Percentiles rank a stretch among this genome's conserved stretches.
phyloP scores from a whole-genome alignment of 1,140 invertebrate species.

The Melitaea cinxia region DNA sequence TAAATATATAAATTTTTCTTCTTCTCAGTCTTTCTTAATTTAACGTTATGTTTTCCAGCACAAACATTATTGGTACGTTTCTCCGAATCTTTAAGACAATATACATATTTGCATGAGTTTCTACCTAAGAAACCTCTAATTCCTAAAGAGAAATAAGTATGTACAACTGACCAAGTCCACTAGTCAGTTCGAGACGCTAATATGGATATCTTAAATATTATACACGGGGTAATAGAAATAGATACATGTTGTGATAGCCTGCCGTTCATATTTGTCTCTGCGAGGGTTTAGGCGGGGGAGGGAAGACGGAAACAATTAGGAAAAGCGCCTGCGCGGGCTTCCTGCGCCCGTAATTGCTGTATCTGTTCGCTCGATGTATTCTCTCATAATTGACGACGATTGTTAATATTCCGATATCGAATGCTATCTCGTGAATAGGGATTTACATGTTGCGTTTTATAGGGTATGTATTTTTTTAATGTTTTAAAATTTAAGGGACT shows the following conservation, averaged over 20 bases:
- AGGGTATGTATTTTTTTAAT: not conserved
- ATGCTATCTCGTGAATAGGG: conserved; percentile 10
- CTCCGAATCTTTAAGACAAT: too few relatives aligned
- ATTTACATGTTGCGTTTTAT: conserved; percentile 1
- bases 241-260: not conserved
- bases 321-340: conserved; percentile 57
- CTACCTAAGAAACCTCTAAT: too few relatives aligned
- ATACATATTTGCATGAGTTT: too few relatives aligned
- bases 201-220: not conserved
- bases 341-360: conserved; percentile 51
- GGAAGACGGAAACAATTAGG: conserved; percentile 54
- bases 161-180: too few relatives aligned
- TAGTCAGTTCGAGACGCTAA: too few relatives aligned
- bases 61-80: too few relatives aligned
- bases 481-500: too few relatives aligned
- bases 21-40: too few relatives aligned
- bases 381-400: conserved; percentile 50
- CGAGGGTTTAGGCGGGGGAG: conserved; percentile 27
- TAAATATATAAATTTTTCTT: too few relatives aligned
- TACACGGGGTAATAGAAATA: not conserved
- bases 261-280: conserved; percentile 3
- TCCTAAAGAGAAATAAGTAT: too few relatives aligned
- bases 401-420: conserved; percentile 43
- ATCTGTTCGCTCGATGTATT: conserved; percentile 49
- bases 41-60: too few relatives aligned